phyloP scores from a whole-genome alignment of 2,113 vertebrate species.

The Cichladusa arquata region DNA sequence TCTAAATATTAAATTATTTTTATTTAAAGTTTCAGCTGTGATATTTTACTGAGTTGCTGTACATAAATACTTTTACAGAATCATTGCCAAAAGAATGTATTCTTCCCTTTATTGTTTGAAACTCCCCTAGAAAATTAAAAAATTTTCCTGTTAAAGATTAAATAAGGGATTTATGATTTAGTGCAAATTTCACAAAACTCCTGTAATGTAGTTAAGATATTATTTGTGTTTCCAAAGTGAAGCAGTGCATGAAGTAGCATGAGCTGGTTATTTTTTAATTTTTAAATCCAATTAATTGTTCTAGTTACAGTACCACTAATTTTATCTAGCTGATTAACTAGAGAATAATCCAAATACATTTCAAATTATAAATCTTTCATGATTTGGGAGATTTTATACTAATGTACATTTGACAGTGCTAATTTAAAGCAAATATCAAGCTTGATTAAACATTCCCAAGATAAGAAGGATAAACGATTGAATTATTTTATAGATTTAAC shows the following conservation, averaged over 20 bases:
- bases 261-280: slow-evolving; percentile 33
- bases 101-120: not conserved
- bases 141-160: not conserved
- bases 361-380: slow-evolving; percentile 97
- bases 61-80: not conserved
- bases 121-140: not conserved
- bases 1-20: not conserved
- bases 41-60: not conserved
- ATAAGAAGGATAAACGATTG: slow-evolving; percentile 88
- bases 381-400: slow-evolving; percentile 95
- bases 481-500: slow-evolving; percentile 93
- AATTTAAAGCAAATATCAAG: slow-evolving; percentile 98
- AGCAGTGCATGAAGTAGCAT: not conserved
- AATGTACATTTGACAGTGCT: slow-evolving; percentile 91
- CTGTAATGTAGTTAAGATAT: not conserved
- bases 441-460: slow-evolving; percentile 95
- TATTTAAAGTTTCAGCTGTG: not conserved
- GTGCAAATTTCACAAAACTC: not conserved
- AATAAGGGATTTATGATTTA: not conserved
- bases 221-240: not conserved
- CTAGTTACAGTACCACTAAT: slow-evolving; percentile 72
- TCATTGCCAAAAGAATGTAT: not conserved
- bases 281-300: slow-evolving; percentile 74
- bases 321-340: slow-evolving; percentile 88
- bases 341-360: slow-evolving; percentile 92